These are phyloP conservation scores for Takifugu bimaculatus DNA, from an alignment of 2,113 vertebrate species.

Conservation along the genomic window DNA sequence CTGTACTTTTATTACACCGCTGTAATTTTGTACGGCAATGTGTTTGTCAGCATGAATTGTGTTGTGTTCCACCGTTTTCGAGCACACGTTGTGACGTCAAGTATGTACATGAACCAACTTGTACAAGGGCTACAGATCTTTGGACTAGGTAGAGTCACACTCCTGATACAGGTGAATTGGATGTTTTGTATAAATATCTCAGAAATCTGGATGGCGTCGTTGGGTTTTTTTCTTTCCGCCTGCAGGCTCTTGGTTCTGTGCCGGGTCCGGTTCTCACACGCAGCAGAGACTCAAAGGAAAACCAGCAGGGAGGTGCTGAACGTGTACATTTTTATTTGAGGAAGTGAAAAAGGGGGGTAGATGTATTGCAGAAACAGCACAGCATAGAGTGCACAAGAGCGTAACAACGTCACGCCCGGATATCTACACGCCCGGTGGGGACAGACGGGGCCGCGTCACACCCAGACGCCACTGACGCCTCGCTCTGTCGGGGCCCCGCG, in stretches of 20 bases:
- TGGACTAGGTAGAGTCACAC: slow-evolving; percentile 36
- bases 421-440: slow-evolving; percentile 33
- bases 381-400: slow-evolving; percentile 57
- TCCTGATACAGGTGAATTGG: slow-evolving; percentile 31
- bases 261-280: not conserved
- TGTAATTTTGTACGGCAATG: slow-evolving; percentile 72
- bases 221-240: no score
- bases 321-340: slow-evolving; percentile 54
- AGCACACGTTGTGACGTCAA: slow-evolving; percentile 69
- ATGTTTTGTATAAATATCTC: slow-evolving; percentile 66
- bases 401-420: slow-evolving; percentile 38
- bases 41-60: slow-evolving; percentile 77
- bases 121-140: slow-evolving; percentile 78
- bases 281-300: not conserved
- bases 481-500: slow-evolving; percentile 6
- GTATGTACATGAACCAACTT: slow-evolving; percentile 69
- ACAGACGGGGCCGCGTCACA: slow-evolving; percentile 11
- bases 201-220: slow-evolving; percentile 41
- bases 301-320: slow-evolving; percentile 14
- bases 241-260: no score
- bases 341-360: slow-evolving; percentile 57
- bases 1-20: slow-evolving; percentile 66
- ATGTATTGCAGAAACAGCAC: slow-evolving; percentile 52
- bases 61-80: slow-evolving; percentile 62
- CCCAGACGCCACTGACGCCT: not conserved